phyloP scores from a whole-genome alignment of 2,113 vertebrate genomes.

The Condylura cristata region DNA sequence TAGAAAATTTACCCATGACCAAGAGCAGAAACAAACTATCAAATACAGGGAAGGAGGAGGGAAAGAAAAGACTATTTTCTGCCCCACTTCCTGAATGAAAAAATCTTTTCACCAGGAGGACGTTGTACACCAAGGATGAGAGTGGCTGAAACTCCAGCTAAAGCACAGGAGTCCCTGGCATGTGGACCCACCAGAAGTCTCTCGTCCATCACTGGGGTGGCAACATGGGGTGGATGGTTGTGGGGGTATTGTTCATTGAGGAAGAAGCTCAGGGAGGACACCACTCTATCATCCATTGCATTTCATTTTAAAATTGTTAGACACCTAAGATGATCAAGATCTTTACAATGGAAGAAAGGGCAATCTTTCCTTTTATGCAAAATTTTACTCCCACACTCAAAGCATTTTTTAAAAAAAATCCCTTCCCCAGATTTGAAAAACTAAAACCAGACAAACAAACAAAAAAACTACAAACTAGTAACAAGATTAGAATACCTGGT shows the following conservation, averaged over 20 bases:
- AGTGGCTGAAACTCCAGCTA: neutral
- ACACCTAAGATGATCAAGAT: neutral
- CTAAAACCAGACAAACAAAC: slow-evolving; percentile 7
- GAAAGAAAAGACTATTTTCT: neutral
- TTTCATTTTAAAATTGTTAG: neutral
- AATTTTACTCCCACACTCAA: neutral
- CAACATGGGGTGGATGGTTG: neutral
- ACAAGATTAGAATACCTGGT: slow-evolving; percentile 69
- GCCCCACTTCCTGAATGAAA: neutral
- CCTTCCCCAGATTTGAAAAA: neutral
- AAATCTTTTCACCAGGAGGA: neutral
- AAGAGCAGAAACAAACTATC: neutral
- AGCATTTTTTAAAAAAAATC: neutral
- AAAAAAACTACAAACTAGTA: slow-evolving; percentile 54
- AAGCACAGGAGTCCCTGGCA: neutral
- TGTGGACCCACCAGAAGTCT: neutral
- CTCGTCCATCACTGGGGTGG: neutral
- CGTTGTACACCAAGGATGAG: neutral
- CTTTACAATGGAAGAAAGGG: slow-evolving; percentile 2
- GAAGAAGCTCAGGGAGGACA: neutral
- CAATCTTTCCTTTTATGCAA: neutral
- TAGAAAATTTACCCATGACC: neutral
- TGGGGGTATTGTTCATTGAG: neutral
- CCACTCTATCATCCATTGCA: neutral
- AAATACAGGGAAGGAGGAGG: neutral